Conservation (phyloP, 2,888 invertebrate species). For the Diloba caeruleocephala region DNA sequence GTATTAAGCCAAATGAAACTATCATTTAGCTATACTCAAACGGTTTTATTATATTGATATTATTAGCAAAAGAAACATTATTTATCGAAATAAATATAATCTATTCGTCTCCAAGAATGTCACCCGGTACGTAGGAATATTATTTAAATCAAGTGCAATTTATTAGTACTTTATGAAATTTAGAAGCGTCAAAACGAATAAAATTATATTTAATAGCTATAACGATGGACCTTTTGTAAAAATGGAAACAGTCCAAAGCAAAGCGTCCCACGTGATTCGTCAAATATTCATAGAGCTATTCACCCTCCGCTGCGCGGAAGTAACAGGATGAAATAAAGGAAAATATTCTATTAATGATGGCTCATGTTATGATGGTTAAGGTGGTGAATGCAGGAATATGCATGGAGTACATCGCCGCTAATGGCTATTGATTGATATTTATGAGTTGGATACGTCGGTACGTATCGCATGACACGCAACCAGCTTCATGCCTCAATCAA, state of each 20-base stretch:
- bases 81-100: constrained; percentile 11
- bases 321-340: constrained; percentile 3
- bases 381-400: constrained; percentile 59
- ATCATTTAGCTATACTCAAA: too few relatives aligned
- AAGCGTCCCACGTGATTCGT: constrained; percentile 50
- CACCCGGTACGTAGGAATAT: not conserved
- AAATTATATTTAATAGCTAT: constrained; percentile 52
- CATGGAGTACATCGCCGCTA: constrained; percentile 52
- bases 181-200: constrained; percentile 37
- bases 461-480: constrained; percentile 68
- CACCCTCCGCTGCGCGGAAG: constrained; percentile 4
- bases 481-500: constrained; percentile 67
- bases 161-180: constrained; percentile 22
- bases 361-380: constrained; percentile 54
- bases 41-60: too few relatives aligned
- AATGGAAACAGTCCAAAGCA: constrained; percentile 63
- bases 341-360: constrained; percentile 25
- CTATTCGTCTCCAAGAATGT: constrained; percentile 20
- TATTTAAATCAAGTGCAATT: constrained; percentile 20
- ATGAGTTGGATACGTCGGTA: constrained; percentile 72
- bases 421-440: constrained; percentile 77
- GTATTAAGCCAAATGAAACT: too few relatives aligned
- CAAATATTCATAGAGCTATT: constrained; percentile 48
- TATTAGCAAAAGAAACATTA: constrained; percentile 9
- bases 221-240: constrained; percentile 52